phyloP scores from a whole-genome alignment of 2,888 invertebrate species.

The Reticulitermes lucifugus region DNA sequence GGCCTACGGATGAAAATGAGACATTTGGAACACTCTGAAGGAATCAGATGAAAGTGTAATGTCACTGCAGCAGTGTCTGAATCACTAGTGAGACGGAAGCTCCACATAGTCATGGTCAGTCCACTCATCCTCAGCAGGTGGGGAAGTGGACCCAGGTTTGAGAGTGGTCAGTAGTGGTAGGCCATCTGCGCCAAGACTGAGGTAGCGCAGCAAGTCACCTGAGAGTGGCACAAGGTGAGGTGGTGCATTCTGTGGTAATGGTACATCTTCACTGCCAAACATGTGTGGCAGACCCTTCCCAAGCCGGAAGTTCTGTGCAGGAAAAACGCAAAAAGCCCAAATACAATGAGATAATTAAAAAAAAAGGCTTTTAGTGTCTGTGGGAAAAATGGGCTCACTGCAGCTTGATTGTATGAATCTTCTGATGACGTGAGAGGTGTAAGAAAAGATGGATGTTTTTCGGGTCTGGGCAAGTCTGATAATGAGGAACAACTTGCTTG shows the following conservation, averaged over 20 bases:
- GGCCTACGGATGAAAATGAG: too few relatives aligned
- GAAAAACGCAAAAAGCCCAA: not conserved
- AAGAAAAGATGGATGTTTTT: too few relatives aligned
- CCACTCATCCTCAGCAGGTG: slow-evolving; percentile 72
- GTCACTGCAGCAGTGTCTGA: too few relatives aligned
- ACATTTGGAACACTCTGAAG: too few relatives aligned
- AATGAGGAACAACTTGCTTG: too few relatives aligned
- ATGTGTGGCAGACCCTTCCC: slow-evolving; percentile 67
- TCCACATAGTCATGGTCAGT: slow-evolving; percentile 77
- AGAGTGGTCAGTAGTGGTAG: slow-evolving; percentile 71
- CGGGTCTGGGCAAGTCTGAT: too few relatives aligned
- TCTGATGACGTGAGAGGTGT: too few relatives aligned
- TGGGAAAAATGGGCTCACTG: too few relatives aligned
- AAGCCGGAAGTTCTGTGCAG: slow-evolving; percentile 50
- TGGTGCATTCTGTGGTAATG: slow-evolving; percentile 74
- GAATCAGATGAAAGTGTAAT: too few relatives aligned
- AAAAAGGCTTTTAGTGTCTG: too few relatives aligned
- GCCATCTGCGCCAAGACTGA: slow-evolving; percentile 72
- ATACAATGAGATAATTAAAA: too few relatives aligned
- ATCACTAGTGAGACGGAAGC: not conserved
- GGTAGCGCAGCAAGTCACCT: slow-evolving; percentile 69
- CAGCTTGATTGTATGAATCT: too few relatives aligned
- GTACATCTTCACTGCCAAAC: slow-evolving; percentile 67
- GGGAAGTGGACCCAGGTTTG: slow-evolving; percentile 66
- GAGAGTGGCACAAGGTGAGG: slow-evolving; percentile 64